phyloP scores from a whole-genome alignment of 2,888 invertebrate species.

The Latheticus oryzae region DNA sequence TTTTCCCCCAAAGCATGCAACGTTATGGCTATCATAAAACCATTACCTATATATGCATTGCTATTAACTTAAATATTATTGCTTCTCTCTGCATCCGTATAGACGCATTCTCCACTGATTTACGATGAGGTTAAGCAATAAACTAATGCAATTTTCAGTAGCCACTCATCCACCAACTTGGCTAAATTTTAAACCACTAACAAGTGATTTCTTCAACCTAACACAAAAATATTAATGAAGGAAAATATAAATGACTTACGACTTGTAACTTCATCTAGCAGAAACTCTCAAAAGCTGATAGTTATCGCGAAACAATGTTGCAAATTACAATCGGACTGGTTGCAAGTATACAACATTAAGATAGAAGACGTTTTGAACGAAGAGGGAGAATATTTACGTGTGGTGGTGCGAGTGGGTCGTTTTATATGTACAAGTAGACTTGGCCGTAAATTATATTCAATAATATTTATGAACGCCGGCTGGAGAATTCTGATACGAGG shows the following conservation, averaged over 20 bases:
- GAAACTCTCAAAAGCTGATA: constrained; percentile 47
- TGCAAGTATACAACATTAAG: constrained; percentile 10
- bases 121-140: constrained; percentile 53
- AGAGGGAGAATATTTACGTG: constrained; percentile 49
- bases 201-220: constrained; percentile 1
- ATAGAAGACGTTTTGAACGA: constrained; percentile 26
- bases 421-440: constrained; percentile 59
- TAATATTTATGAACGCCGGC: constrained; percentile 64
- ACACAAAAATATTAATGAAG: constrained; percentile 31
- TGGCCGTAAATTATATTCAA: constrained; percentile 64
- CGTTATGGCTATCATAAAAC: constrained; percentile 59
- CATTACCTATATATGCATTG: constrained; percentile 61
- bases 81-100: constrained; percentile 50
- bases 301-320: constrained; percentile 53
- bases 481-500: constrained; percentile 56
- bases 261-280: constrained; percentile 47
- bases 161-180: constrained; percentile 40
- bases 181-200: neutral
- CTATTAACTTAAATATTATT: constrained; percentile 62
- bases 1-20: constrained; percentile 51
- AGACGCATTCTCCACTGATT: constrained; percentile 51
- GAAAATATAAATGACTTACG: constrained; percentile 42
- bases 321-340: constrained; percentile 51
- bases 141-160: constrained; percentile 57
- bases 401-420: constrained; percentile 53